Evolutionary conservation across 2,888 invertebrate genomes (phyloP), one percentile per base, ranked within the genome.

Genomic region (Mesoligia furuncula): DNA sequence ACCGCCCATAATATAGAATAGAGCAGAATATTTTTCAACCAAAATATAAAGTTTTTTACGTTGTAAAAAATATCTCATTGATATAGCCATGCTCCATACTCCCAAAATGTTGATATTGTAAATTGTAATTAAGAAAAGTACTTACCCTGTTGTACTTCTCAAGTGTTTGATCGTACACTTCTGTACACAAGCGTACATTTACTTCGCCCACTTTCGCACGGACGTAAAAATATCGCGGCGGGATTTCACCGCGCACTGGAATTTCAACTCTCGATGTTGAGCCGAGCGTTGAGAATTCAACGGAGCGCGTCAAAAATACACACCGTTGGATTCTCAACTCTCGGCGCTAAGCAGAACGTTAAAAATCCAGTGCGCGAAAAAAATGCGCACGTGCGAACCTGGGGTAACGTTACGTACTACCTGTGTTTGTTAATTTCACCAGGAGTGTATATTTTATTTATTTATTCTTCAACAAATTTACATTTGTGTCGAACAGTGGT

Each of bases 171-270:
- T 45, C 45, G 45, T 15, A 54, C 57, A 31, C 20, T 61, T 68
- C n/a, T 77, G 77, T 42, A 15, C 51, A 8, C 51, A 77, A 77
- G n/a, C 3, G 31, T 77, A 77, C 68, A 31, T 31, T 65, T 24
- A 62, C 75, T 51, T 62, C 39, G 7, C 39, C 8, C 39, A 39
- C 39, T 7, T 39, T 39, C 39, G 39, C 39, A 39, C 39, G 39
- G 0, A 39, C 39, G 9, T 39, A 39, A 39, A 39, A 39, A 7
- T 39, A 39, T 39, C 39, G 39, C 39, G 39, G 8, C 39, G 8
- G 39, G 39, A 39, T 39, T 39, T 8, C n/a, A n/a, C n/a, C n/a
- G n/a, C n/a, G n/a, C n/a, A n/a, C n/a, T 39, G 9, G 8, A 39
- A 39, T 39, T 31, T 39, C 8, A 39, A 39, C 39, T 39, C 8